Evolutionary conservation across 2,888 invertebrate genomes (phyloP).

Genomic region (Abrostola tripartita): DNA sequence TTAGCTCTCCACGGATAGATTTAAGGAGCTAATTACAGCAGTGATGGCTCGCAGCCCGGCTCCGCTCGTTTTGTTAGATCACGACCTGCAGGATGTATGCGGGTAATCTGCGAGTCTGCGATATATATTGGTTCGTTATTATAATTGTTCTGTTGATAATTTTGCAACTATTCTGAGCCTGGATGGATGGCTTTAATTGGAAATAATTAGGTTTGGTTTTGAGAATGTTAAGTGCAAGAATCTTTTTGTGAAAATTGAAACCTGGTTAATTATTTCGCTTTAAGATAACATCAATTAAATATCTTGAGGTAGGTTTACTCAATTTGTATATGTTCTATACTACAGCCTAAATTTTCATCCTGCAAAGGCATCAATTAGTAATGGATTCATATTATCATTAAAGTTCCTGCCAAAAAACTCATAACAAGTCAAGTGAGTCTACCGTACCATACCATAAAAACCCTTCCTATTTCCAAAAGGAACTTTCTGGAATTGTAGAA

Average conservation of each 20-base stretch:
- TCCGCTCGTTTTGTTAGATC: conserved; percentile 19
- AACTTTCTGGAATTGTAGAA: conserved; percentile 11
- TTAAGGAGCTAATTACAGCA: conserved; percentile 41
- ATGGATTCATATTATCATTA: too few species aligned
- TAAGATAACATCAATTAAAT: too few species aligned
- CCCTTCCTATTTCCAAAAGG: conserved; percentile 15
- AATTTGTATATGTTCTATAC: too few species aligned
- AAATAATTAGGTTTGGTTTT: too few species aligned
- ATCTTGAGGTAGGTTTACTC: too few species aligned
- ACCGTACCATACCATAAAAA: neutral
- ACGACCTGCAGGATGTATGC: conserved; percentile 17
- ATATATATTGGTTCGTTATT: conserved; percentile 5
- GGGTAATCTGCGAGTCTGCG: neutral
- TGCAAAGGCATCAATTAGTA: too few species aligned
- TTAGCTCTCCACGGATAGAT: conserved; percentile 26
- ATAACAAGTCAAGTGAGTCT: neutral
- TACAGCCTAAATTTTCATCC: too few species aligned
- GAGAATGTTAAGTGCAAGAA: too few species aligned
- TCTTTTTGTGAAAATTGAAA: too few species aligned
- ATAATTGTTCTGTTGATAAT: neutral
- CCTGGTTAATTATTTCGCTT: too few species aligned
- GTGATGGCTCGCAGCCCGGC: conserved; percentile 8
- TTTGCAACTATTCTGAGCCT: neutral
- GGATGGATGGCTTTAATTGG: too few species aligned
- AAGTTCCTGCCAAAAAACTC: neutral